phyloP scores from a whole-genome alignment of 2,888 invertebrate species.

The Acrocyrtus sp. region DNA sequence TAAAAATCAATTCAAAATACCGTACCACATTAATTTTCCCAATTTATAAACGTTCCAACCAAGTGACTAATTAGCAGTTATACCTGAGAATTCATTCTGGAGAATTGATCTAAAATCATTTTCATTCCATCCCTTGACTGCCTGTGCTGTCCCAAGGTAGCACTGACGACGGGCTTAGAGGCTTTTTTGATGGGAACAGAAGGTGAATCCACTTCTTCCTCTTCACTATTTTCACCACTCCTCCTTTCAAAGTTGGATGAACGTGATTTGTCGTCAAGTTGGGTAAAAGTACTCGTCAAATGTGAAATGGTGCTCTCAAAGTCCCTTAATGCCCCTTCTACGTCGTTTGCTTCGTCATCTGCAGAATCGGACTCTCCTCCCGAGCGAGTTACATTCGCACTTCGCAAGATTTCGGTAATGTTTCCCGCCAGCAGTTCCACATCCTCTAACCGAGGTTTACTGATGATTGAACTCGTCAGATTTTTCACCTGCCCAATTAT shows the following conservation, averaged over 20 bases:
- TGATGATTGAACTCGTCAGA: background rate
- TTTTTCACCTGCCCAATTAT: background rate
- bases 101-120: conserved; percentile 4
- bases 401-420: conserved; percentile 12
- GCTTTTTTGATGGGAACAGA: background rate
- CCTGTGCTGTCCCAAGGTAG: background rate
- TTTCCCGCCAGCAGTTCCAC: conserved; percentile 5
- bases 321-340: conserved; percentile 32
- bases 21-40: background rate
- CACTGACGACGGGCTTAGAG: background rate
- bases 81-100: conserved; percentile 16
- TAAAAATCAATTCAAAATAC: background rate
- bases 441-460: conserved; percentile 14
- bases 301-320: background rate
- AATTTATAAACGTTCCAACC: background rate
- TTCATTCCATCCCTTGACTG: background rate
- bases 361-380: background rate
- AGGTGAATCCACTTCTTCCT: background rate
- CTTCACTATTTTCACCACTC: background rate
- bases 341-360: background rate
- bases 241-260: background rate
- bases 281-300: background rate
- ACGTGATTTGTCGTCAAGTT: background rate
- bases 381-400: background rate
- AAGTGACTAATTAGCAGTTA: background rate